Evolutionary conservation across 1,140 invertebrate genomes (phyloP).

Genomic region (Aphaenogaster floridana): DNA sequence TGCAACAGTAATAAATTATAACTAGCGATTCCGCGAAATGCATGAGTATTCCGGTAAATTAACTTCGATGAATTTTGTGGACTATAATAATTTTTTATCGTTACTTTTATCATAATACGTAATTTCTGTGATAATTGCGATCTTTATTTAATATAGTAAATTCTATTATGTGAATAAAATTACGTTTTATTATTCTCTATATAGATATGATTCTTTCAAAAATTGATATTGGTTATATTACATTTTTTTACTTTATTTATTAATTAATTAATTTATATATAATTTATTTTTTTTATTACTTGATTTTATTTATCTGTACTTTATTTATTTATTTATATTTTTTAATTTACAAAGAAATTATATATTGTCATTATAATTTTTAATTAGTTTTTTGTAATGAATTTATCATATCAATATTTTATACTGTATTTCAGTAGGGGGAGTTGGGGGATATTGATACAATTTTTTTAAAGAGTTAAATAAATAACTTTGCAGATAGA

Average conservation of each 20-base stretch:
- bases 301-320: no score
- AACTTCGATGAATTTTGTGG: background rate
- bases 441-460: no score
- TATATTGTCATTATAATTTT: background rate
- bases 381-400: background rate
- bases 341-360: slow-evolving; percentile 1
- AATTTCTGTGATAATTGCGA: background rate
- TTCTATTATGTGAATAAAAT: background rate
- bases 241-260: background rate
- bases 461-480: no score
- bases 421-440: background rate
- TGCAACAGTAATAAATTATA: slow-evolving; percentile 42
- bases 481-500: no score
- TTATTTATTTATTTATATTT: background rate
- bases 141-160: background rate
- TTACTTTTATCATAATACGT: background rate
- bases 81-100: background rate
- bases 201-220: background rate
- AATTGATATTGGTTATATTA: background rate
- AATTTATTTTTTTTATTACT: no score
- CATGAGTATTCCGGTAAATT: slow-evolving; percentile 13
- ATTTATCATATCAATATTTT: background rate
- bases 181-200: slow-evolving; percentile 1
- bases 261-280: no score
- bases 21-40: background rate